phyloP scores from a whole-genome alignment of 2,797 vertebrate species.

The Taenioides sp. region DNA sequence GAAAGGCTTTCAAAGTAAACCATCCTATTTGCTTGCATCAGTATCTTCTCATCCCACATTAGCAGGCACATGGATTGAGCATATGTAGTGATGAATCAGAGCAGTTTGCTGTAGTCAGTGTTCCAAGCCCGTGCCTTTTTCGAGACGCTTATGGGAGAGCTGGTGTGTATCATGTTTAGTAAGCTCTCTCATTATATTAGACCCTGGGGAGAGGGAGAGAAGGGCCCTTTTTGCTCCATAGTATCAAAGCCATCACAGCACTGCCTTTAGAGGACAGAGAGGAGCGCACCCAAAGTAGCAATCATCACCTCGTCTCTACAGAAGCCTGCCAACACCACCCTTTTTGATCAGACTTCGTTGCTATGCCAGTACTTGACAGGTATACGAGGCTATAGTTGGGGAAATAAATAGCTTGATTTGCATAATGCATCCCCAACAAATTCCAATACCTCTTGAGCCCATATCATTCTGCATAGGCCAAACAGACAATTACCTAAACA shows the following conservation, averaged over 20 bases:
- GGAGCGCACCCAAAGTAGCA: slow-evolving; percentile 61
- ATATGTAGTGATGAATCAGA: slow-evolving; percentile 59
- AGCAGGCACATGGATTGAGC: slow-evolving; percentile 29
- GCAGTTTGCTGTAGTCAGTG: slow-evolving; percentile 62
- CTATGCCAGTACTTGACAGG: slow-evolving; percentile 72
- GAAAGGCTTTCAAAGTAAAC: slow-evolving; percentile 36
- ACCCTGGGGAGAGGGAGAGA: slow-evolving; percentile 69
- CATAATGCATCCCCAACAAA: slow-evolving; percentile 72
- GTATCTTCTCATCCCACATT: slow-evolving; percentile 39
- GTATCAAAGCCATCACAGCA: slow-evolving; percentile 71
- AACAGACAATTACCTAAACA: slow-evolving; percentile 65
- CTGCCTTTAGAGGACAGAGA: slow-evolving; percentile 67
- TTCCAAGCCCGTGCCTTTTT: slow-evolving; percentile 60
- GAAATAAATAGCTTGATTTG: slow-evolving; percentile 71
- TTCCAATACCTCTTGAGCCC: slow-evolving; percentile 46
- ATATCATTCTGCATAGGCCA: slow-evolving; percentile 52
- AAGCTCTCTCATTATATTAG: slow-evolving; percentile 77
- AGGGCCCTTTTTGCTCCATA: slow-evolving; percentile 61
- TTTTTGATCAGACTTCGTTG: slow-evolving; percentile 74
- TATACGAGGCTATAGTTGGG: slow-evolving; percentile 60
- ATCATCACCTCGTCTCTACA: slow-evolving; percentile 58
- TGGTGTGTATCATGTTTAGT: slow-evolving; percentile 73
- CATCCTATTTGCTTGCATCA: slow-evolving; percentile 28
- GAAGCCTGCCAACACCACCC: slow-evolving; percentile 67
- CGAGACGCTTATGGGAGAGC: slow-evolving; percentile 65